phyloP scores from a whole-genome alignment of 2,797 vertebrate genomes.

The Arrhamphus sclerolepis region DNA sequence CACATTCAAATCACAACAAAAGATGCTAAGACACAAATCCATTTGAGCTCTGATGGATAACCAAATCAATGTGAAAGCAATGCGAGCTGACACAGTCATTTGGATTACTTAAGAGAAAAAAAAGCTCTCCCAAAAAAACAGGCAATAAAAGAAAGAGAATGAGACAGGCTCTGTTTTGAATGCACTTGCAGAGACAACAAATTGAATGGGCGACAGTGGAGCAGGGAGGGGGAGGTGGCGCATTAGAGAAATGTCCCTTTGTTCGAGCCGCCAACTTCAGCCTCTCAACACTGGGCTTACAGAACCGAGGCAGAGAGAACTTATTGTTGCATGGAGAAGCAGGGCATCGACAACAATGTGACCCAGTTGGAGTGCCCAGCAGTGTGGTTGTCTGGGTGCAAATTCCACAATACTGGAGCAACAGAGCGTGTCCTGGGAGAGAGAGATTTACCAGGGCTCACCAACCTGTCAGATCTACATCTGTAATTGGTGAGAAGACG shows the following conservation, averaged over 20 bases:
- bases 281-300: conserved; percentile 69
- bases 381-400: conserved; percentile 39
- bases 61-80: conserved; percentile 33
- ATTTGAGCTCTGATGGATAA: conserved; percentile 40
- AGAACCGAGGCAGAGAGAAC: conserved; percentile 47
- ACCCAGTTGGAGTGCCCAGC: conserved; percentile 57
- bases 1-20: conserved; percentile 19
- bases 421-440: conserved; percentile 39
- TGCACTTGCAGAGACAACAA: conserved; percentile 36
- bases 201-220: conserved; percentile 42
- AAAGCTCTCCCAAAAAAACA: not conserved
- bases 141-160: not conserved
- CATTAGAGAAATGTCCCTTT: conserved; percentile 46
- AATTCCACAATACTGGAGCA: conserved; percentile 44
- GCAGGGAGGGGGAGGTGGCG: conserved; percentile 40
- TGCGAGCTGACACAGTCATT: conserved; percentile 26
- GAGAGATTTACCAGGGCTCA: conserved; percentile 52
- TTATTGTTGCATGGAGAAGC: conserved; percentile 67
- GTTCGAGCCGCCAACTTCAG: conserved; percentile 68
- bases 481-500: conserved; percentile 54
- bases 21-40: conserved; percentile 22
- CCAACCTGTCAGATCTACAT: conserved; percentile 48
- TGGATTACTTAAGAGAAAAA: conserved; percentile 20
- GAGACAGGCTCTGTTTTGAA: conserved; percentile 26
- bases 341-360: conserved; percentile 54